Base-by-base conservation (phyloP, 2,797 vertebrate species). In the Notoglanidium macrostoma region DNA sequence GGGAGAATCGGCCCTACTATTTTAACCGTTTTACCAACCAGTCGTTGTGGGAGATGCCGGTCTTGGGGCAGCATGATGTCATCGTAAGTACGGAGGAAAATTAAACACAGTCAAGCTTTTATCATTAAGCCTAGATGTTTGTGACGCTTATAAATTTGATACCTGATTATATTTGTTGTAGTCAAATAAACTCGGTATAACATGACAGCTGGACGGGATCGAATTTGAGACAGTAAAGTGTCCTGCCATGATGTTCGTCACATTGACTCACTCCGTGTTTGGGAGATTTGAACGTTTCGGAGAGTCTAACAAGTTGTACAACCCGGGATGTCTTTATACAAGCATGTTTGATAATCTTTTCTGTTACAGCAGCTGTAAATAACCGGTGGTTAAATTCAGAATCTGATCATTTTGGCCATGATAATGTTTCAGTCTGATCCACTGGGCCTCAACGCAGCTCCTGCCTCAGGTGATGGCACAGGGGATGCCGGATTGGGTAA, bases 11-110 rank as follows among this genome's bases (percentile, higher is more conserved):
- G 21, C 98, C 98, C 0, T 99, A 99, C 92, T 99, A 98, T 88
- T 99, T 99, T 93, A 99, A 99, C 92, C 96, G 98, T 76, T 99
- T 99, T 93, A 99, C 98, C 80, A 99, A 99, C 93, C 98, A 99
- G 95, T 99, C 98, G 1, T 94, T 99, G 90, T 99, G 98, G 98
- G 98, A 99, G 94, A 96, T 99, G 95, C 98, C 98, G 0, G 97
- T 99, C 23, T 92, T 99, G 88, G 98, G 98, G 19, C 98, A 99
- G 92, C 98, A 99, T 6, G 97, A 98, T 80, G 96, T 99, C 91
- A 98, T 99, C 29, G 98, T 99, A 93, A 98, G 98, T 97, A 67
- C 78, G 65, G 46, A 11, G 14, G 29, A 51, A 35, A 83, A 51
- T 83, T 2, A 7, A 23, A 35, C n/a, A 49, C 1, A 0, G 17